Percentiles rank a stretch among this genome's conserved stretches.
phyloP scores from a whole-genome alignment of 2,113 vertebrate species.

The Sinocyclocheilus anshuiensis region DNA sequence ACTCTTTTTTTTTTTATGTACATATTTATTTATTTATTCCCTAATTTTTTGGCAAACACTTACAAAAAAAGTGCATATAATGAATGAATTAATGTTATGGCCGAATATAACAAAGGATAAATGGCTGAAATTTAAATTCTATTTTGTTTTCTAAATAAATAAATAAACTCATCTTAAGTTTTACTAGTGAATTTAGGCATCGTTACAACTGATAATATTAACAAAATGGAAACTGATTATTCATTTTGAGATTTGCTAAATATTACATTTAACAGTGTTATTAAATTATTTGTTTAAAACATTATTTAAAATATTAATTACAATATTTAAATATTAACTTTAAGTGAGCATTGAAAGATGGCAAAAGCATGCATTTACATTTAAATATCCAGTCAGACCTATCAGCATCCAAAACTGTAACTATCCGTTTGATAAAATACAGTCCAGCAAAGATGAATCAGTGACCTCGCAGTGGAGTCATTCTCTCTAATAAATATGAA shows the following conservation, averaged over 20 bases:
- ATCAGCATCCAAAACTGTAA: not conserved
- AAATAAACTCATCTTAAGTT: not conserved
- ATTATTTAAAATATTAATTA: too few species aligned
- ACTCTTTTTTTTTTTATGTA: not conserved
- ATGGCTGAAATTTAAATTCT: not conserved
- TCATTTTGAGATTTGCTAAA: not conserved
- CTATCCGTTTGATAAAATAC: not conserved
- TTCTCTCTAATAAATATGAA: conserved; percentile 44
- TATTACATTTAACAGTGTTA: not conserved
- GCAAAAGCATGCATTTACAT: not conserved
- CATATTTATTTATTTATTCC: not conserved
- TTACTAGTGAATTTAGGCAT: not conserved
- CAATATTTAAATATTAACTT: not conserved
- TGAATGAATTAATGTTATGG: not conserved
- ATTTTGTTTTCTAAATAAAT: not conserved
- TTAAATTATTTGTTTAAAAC: not conserved
- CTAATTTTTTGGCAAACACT: not conserved
- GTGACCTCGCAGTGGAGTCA: conserved; percentile 33
- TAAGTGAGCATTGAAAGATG: not conserved
- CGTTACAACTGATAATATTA: not conserved
- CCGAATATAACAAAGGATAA: not conserved
- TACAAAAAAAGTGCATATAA: not conserved
- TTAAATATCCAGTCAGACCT: not conserved
- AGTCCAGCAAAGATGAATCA: not conserved
- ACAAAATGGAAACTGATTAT: not conserved